phyloP scores from a whole-genome alignment of 2,888 invertebrate species.

The Lasioglossum villosulum region DNA sequence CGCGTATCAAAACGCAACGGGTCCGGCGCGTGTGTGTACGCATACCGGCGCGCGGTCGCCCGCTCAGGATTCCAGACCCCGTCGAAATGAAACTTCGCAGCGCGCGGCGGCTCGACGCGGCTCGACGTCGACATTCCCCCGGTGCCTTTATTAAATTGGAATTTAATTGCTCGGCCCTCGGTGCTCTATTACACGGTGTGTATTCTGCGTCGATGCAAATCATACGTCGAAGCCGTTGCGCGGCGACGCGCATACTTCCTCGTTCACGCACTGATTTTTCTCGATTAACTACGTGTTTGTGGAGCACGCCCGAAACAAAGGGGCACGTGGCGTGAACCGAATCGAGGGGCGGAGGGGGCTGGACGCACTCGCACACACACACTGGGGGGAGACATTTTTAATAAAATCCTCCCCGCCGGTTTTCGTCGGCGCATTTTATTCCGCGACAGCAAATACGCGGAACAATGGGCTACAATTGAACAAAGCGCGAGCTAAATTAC shows the following conservation, averaged over 20 bases:
- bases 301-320: constrained; percentile 3
- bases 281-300: constrained; percentile 52
- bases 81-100: constrained; percentile 75
- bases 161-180: constrained; percentile 77
- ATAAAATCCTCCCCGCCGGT: constrained; percentile 46
- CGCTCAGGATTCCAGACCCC: constrained; percentile 72
- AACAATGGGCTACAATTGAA: constrained; percentile 52
- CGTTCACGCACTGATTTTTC: constrained; percentile 68
- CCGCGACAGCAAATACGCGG: constrained; percentile 39
- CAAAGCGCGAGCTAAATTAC: constrained; percentile 53
- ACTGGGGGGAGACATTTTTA: constrained; percentile 46
- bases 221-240: constrained; percentile 54
- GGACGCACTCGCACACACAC: neutral
- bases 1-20: constrained; percentile 67
- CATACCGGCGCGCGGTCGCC: constrained; percentile 69
- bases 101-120: neutral
- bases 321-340: neutral
- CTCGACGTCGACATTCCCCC: constrained; percentile 72
- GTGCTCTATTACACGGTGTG: constrained; percentile 71
- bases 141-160: constrained; percentile 79
- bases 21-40: constrained; percentile 52
- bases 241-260: constrained; percentile 51
- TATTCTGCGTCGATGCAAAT: constrained; percentile 69
- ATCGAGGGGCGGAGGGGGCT: neutral
- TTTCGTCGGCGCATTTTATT: constrained; percentile 34